Percentiles rank a stretch among this genome's conserved stretches.
These are phyloP conservation scores for Cromileptes altivelis DNA, from an alignment of 2,113 vertebrate species.

Conservation along the genomic window DNA sequence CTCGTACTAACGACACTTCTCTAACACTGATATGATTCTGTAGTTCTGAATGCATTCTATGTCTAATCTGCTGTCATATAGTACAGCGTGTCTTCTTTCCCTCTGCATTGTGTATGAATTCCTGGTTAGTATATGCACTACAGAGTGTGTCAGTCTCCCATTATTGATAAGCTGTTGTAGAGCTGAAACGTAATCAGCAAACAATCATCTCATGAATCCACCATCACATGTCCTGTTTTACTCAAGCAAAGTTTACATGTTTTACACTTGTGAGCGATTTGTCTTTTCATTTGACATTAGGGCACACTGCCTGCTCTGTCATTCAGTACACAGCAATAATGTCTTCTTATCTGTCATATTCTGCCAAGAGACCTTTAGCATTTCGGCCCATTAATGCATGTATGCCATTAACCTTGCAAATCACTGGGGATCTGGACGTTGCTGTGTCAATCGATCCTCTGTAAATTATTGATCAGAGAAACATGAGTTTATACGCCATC, in stretches of 20 bases:
- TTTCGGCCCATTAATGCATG: constrained; percentile 78
- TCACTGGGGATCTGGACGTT: constrained; percentile 49
- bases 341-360: constrained; percentile 75
- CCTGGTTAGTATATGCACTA: constrained; percentile 9
- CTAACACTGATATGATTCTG: constrained; percentile 10
- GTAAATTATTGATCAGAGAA: constrained; percentile 77
- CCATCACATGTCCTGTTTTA: not conserved
- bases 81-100: not conserved
- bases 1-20: not conserved
- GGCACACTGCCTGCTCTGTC: not conserved
- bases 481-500: constrained; percentile 53
- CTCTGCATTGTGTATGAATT: constrained; percentile 15
- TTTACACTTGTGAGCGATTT: not conserved
- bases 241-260: constrained; percentile 3
- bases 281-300: constrained; percentile 8
- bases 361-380: constrained; percentile 74
- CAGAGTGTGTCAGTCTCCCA: constrained; percentile 22
- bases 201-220: constrained; percentile 28
- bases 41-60: constrained; percentile 4
- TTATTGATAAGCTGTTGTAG: constrained; percentile 49
- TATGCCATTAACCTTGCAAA: constrained; percentile 83
- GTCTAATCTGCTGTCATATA: constrained; percentile 4
- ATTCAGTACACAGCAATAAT: constrained; percentile 44
- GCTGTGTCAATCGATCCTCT: constrained; percentile 50
- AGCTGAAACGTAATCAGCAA: constrained; percentile 18